Evolutionary conservation across 2,888 invertebrate genomes (phyloP), one percentile per base, ranked within the genome.

Genomic region (Rhingia campestris): DNA sequence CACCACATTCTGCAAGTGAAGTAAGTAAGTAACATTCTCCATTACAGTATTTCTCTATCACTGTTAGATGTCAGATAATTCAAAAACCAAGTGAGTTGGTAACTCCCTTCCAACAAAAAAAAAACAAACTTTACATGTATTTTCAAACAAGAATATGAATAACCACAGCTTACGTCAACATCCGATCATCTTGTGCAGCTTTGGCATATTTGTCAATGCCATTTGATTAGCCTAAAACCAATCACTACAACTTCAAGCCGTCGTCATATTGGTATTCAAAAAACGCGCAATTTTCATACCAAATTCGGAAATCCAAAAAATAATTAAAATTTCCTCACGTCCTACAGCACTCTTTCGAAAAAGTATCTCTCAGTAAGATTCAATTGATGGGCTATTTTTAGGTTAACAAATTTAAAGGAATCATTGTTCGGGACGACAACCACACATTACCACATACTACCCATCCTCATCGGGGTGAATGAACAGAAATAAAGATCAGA

Each of bases 351-450:
- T 61, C 22, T 54, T 73, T 66, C 51, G 45, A 51, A 43, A 32
- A 43, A 32, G 22, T 45, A 4, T 22, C 14, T 56, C 6, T 32
- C 35, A 32, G 53, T 45, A 37, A 56, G 67, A 77, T 69, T 84
- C 73, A 53, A 63, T 63, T 63, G 58, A 63, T 64, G 54, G 14
- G 56, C 56, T 84, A 84, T 84, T 84, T 74, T 80, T 70, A 74
- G 69, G 43, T 61, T 67, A 67, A 67, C 49, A 6, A 32, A 59
- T 14, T 72, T 30, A 59, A 74, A 58, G 58, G 69, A 84, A 59
- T 45, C 56, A 73, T 58, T 61, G 73, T 69, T 81, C 39, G 53
- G 47, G 58, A 70, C 53, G 53, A 56, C 54, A 75, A 63, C 59
- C 75, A 43, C 35, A 35, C 43, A 53, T 39, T 7, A 3, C 59